Evolutionary conservation across 2,888 invertebrate genomes (phyloP).

Genomic region (Antheraea yamamai): DNA sequence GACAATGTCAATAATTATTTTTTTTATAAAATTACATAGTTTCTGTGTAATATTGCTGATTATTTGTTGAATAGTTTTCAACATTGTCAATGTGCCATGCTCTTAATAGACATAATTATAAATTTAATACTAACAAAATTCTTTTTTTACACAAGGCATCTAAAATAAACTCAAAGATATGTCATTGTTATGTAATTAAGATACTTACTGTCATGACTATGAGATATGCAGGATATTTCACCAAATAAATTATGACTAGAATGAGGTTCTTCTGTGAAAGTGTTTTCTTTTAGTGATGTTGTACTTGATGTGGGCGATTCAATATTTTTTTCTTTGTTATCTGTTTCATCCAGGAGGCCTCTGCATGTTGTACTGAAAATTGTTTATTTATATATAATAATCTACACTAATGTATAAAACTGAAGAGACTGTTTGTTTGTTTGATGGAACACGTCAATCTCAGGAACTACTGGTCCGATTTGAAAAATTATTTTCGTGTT

Average conservation of each 20-base stretch:
- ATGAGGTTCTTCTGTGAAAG: conserved; percentile 54
- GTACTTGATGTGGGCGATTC: conserved; percentile 50
- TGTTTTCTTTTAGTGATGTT: conserved; percentile 44
- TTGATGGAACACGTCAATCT: too few species aligned
- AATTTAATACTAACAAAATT: neutral
- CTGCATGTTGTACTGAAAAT: conserved; percentile 60
- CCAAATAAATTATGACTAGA: conserved; percentile 74
- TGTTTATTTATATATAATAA: neutral
- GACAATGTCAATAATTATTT: too few species aligned
- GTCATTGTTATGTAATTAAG: neutral
- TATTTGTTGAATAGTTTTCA: too few species aligned
- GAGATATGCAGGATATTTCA: conserved; percentile 58
- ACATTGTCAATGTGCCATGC: neutral
- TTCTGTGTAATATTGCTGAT: too few species aligned
- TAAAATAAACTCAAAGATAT: neutral
- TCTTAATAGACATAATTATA: neutral
- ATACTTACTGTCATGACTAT: conserved; percentile 70
- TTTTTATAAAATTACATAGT: too few species aligned
- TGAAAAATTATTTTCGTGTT: neutral
- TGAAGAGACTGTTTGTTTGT: too few species aligned
- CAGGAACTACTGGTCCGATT: neutral
- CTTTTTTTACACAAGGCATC: neutral
- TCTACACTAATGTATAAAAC: too few species aligned
- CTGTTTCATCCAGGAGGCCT: conserved; percentile 47
- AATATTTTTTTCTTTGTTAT: conserved; percentile 44